Evolutionary conservation across 2,888 invertebrate genomes (phyloP).

Genomic region (Halictus ligatus): DNA sequence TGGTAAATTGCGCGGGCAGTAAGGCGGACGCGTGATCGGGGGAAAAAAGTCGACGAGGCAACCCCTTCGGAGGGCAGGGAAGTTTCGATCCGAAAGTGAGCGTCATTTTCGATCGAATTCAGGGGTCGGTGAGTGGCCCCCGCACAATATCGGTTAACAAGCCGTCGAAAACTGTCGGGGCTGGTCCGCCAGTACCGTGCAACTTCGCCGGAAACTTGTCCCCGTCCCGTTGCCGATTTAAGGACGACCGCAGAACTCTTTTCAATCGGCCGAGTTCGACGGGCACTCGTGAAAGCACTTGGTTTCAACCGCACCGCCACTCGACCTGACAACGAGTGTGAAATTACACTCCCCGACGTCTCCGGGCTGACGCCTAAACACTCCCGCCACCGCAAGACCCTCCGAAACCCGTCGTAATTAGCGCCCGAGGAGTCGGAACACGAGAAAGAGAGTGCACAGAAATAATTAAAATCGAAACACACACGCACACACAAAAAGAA

Average conservation of each 20-base stretch:
- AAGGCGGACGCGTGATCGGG: not conserved
- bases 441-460: not conserved
- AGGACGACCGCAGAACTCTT: slow-evolving; percentile 55
- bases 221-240: slow-evolving; percentile 44
- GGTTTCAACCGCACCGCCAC: slow-evolving; percentile 56
- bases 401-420: slow-evolving; percentile 49
- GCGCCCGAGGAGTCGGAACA: slow-evolving; percentile 4
- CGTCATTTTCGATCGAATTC: slow-evolving; percentile 39
- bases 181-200: slow-evolving; percentile 41
- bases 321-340: slow-evolving; percentile 49
- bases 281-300: slow-evolving; percentile 58
- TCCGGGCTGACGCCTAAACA: slow-evolving; percentile 45
- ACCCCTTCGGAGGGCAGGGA: not conserved
- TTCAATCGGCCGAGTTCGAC: slow-evolving; percentile 37
- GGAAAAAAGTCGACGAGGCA: not conserved
- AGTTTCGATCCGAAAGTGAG: slow-evolving; percentile 24
- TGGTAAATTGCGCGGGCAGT: not conserved
- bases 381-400: slow-evolving; percentile 25
- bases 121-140: slow-evolving; percentile 26
- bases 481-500: too few species aligned
- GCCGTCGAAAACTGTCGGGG: slow-evolving; percentile 46
- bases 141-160: slow-evolving; percentile 58
- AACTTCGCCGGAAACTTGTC: slow-evolving; percentile 38
- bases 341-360: slow-evolving; percentile 62
- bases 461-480: not conserved